Percentiles rank a stretch among this genome's conserved stretches.
These are phyloP conservation scores for Gymnocypris eckloni DNA, from an alignment of 2,797 vertebrate genomes.

Conservation along the genomic window DNA sequence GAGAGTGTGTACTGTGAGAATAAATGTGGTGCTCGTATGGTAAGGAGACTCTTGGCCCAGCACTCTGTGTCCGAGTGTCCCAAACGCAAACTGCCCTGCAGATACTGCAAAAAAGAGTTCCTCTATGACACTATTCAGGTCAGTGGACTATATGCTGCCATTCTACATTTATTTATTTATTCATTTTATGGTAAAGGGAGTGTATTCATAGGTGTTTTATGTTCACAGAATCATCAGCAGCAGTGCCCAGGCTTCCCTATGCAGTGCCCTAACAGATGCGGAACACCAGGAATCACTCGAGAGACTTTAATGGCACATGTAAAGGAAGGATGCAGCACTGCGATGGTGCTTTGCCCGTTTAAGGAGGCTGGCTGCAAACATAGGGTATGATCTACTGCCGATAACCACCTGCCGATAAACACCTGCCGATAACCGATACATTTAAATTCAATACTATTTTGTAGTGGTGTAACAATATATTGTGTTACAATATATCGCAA, in stretches of 20 bases:
- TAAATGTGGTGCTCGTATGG: constrained; percentile 97
- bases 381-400: constrained; percentile 78
- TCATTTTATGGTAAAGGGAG: not conserved
- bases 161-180: not conserved
- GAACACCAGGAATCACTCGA: constrained; percentile 86
- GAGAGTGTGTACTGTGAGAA: constrained; percentile 99
- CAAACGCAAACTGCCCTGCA: constrained; percentile 96
- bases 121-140: constrained; percentile 99
- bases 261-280: constrained; percentile 94
- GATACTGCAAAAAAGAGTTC: constrained; percentile 95
- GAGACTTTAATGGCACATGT: constrained; percentile 91
- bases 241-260: constrained; percentile 94
- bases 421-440: not conserved
- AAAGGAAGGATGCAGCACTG: constrained; percentile 93
- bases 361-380: constrained; percentile 99
- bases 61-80: constrained; percentile 90
- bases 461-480: not conserved
- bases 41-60: constrained; percentile 90
- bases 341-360: constrained; percentile 93
- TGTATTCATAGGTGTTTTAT: not conserved
- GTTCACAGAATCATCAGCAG: constrained; percentile 91
- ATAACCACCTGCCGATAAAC: not conserved
- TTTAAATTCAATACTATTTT: not conserved
- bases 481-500: not conserved
- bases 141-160: constrained; percentile 51